Percentiles rank a stretch among this genome's conserved stretches.
Evolutionary conservation across 2,113 vertebrate genomes (phyloP).

Genomic region (Archilochus colubris): DNA sequence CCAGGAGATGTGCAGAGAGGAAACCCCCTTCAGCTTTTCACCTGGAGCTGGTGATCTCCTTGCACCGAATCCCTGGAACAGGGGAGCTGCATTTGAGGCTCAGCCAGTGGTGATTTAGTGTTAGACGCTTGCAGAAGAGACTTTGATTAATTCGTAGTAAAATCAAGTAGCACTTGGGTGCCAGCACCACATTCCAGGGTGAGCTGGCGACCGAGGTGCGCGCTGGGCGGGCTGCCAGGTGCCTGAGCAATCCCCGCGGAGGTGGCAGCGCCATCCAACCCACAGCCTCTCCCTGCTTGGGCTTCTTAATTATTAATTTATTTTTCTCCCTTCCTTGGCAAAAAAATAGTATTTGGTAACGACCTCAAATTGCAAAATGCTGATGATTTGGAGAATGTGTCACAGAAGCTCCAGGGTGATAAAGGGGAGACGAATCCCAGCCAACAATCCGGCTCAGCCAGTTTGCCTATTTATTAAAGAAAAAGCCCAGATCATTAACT

Average conservation of each 20-base stretch:
- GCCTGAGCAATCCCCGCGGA: conserved; percentile 56
- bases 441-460: conserved; percentile 83
- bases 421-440: conserved; percentile 71
- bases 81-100: conserved; percentile 7
- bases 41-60: conserved; percentile 29
- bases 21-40: conserved; percentile 50
- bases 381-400: conserved; percentile 73
- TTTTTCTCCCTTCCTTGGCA: conserved; percentile 66
- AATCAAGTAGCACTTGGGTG: conserved; percentile 47
- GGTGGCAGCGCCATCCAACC: conserved; percentile 59
- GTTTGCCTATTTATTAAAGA: conserved; percentile 87
- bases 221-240: conserved; percentile 39
- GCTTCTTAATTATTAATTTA: conserved; percentile 52
- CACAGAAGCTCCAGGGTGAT: conserved; percentile 72
- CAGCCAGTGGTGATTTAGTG: conserved; percentile 22
- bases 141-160: conserved; percentile 65
- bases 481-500: conserved; percentile 86
- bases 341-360: conserved; percentile 65
- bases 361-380: conserved; percentile 67
- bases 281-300: conserved; percentile 56
- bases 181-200: conserved; percentile 61
- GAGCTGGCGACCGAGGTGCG: conserved; percentile 48
- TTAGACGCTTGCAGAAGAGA: conserved; percentile 26
- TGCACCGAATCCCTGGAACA: not conserved
- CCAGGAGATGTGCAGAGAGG: conserved; percentile 5